Percentiles rank a stretch among this genome's conserved stretches.
These are phyloP conservation scores for Morinoia aosen DNA, from an alignment of 2,888 invertebrate genomes.

Conservation along the genomic window DNA sequence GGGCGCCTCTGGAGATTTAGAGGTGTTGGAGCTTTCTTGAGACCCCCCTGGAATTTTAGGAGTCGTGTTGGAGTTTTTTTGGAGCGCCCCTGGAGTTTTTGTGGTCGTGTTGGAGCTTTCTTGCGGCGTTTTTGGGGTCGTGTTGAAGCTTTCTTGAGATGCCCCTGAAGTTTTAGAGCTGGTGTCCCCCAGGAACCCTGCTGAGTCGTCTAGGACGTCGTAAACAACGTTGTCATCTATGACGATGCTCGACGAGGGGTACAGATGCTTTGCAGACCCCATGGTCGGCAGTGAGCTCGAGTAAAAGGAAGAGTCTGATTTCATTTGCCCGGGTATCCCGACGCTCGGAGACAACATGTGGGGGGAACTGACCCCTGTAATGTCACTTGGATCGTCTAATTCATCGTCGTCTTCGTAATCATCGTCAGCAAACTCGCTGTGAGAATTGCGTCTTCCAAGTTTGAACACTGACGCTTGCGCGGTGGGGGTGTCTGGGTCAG, in stretches of 20 bases:
- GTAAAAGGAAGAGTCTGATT: background rate
- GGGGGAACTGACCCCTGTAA: background rate
- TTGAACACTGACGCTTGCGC: background rate
- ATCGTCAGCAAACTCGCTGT: background rate
- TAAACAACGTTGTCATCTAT: background rate
- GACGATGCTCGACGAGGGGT: background rate
- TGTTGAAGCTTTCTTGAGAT: background rate
- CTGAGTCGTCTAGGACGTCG: background rate
- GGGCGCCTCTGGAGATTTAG: background rate
- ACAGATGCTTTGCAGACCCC: background rate
- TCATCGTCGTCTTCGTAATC: slow-evolving; percentile 6
- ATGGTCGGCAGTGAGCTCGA: slow-evolving; percentile 1
- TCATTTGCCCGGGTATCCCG: background rate
- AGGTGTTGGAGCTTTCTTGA: slow-evolving; percentile 56
- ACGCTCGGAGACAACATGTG: background rate
- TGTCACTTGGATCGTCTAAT: background rate
- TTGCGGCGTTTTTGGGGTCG: background rate
- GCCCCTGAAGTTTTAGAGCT: background rate
- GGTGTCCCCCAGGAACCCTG: background rate
- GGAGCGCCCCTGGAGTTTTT: background rate
- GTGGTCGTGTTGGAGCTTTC: background rate
- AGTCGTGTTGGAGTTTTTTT: background rate
- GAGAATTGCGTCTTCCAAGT: background rate
- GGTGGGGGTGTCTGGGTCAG: background rate
- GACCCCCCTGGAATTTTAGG: background rate